Evolutionary conservation across 2,113 vertebrate species (phyloP).

Genomic region (Trematomus loennbergii): DNA sequence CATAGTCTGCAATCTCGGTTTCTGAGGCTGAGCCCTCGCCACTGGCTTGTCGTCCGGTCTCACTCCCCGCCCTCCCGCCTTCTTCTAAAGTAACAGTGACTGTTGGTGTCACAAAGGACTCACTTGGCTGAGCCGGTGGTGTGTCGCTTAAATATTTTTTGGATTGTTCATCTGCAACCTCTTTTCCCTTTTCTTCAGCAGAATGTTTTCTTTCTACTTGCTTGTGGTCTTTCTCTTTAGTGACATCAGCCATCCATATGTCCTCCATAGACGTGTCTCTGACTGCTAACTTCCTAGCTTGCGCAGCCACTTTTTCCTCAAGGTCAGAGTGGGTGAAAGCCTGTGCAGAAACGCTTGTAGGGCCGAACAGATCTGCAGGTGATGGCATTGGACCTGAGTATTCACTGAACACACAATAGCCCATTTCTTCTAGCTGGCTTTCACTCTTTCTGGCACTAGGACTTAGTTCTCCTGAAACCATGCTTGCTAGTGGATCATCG

Average conservation of each 20-base stretch:
- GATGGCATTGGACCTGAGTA: slow-evolving; percentile 97
- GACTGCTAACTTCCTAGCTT: slow-evolving; percentile 75
- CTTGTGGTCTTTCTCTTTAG: slow-evolving; percentile 57
- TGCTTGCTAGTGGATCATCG: slow-evolving; percentile 84
- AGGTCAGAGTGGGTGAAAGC: slow-evolving; percentile 80
- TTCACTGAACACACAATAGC: slow-evolving; percentile 99
- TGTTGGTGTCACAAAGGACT: slow-evolving; percentile 79
- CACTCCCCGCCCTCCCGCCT: slow-evolving; percentile 67
- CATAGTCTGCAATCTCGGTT: slow-evolving; percentile 83
- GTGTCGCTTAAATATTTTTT: slow-evolving; percentile 37
- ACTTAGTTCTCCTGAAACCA: slow-evolving; percentile 86
- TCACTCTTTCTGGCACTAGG: slow-evolving; percentile 89
- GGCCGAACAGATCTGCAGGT: slow-evolving; percentile 88
- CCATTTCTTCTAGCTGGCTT: slow-evolving; percentile 94
- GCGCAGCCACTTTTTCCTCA: slow-evolving; percentile 81
- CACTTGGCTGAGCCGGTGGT: slow-evolving; percentile 47
- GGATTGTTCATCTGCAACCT: slow-evolving; percentile 32
- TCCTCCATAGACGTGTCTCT: slow-evolving; percentile 74
- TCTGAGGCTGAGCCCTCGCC: slow-evolving; percentile 73
- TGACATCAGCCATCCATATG: slow-evolving; percentile 24
- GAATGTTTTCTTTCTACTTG: slow-evolving; percentile 44
- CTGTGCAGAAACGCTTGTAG: slow-evolving; percentile 75
- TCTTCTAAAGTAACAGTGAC: slow-evolving; percentile 85
- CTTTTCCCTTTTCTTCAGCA: slow-evolving; percentile 54
- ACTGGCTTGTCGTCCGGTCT: slow-evolving; percentile 70